Base-by-base conservation (phyloP, 2,888 invertebrate species). In the Ectemnius lituratus region DNA sequence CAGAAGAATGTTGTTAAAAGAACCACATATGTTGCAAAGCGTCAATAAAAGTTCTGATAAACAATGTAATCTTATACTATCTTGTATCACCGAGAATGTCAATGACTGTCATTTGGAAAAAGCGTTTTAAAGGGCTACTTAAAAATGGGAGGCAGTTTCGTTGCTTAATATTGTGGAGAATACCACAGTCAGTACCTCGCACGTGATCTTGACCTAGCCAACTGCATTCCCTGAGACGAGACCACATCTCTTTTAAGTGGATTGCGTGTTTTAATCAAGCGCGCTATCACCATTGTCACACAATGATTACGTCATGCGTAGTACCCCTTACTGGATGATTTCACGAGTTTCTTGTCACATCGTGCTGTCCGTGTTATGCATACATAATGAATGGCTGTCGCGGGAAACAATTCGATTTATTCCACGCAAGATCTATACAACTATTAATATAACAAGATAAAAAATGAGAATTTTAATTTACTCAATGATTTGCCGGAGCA, bases 391-490 rank as follows among this genome's bases (percentile, higher is more conserved):
- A 16, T 52, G 16, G 13, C 2, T 52, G 37, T 1, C 37, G 37
- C 37, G 37, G 37, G 37, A 37, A 11, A 37, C 37, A 8, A 37
- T 37, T 37, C 8, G 37, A 4, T 37, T 18, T 49, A 56, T 3
- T 49, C 61, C 5, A n/a, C 11, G 28, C 27, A 20, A 13, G 4
- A 28, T 64, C 49, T 23, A 37, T 62, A 49, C 37, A 49, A 45
- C 52, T 52, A 74, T 64, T 69, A 66, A 69, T 74, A 74, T 69
- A 69, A 75, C 66, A 23, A 23, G 23, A 23, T 23, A 23, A 23
- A 23, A 23, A 37, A 60, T 20, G 73, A 75, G 74, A 20, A 23
- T 62, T 62, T 2, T 3, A 0, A 23, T 23, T 13, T 20, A 47
- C 75, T 70, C 6, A 37, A 8, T 4, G 37, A 76, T n/a, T 8